Evolutionary conservation across 2,113 vertebrate genomes (phyloP).

Genomic region (Carollia perspicillata): DNA sequence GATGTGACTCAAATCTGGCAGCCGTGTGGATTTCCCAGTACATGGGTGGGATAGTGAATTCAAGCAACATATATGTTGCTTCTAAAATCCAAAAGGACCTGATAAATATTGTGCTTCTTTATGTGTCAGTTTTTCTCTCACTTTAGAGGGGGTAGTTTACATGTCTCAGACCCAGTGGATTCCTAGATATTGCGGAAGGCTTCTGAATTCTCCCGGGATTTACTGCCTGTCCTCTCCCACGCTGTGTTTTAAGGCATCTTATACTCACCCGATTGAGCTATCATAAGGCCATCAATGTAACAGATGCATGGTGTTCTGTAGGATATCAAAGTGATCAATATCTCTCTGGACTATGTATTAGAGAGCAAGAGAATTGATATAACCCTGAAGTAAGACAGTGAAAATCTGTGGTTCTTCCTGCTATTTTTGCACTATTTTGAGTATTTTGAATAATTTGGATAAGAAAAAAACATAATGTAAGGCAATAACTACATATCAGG

Average conservation of each 20-base stretch:
- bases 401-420: background rate
- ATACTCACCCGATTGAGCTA: background rate
- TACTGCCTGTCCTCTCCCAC: background rate
- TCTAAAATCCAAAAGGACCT: background rate
- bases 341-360: background rate
- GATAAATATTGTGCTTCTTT: background rate
- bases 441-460: background rate
- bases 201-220: background rate
- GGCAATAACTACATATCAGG: background rate
- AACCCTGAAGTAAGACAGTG: background rate
- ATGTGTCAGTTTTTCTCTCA: background rate
- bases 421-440: background rate
- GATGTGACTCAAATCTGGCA: background rate
- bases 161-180: background rate
- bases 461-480: background rate
- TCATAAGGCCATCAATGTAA: background rate
- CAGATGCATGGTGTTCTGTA: background rate
- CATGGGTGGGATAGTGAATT: background rate
- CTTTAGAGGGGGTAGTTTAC: background rate
- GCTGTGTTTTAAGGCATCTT: background rate
- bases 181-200: background rate
- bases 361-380: background rate
- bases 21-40: background rate
- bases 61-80: background rate
- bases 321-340: background rate